Conservation (phyloP, 2,888 invertebrate species). For the Papilio protenor region DNA sequence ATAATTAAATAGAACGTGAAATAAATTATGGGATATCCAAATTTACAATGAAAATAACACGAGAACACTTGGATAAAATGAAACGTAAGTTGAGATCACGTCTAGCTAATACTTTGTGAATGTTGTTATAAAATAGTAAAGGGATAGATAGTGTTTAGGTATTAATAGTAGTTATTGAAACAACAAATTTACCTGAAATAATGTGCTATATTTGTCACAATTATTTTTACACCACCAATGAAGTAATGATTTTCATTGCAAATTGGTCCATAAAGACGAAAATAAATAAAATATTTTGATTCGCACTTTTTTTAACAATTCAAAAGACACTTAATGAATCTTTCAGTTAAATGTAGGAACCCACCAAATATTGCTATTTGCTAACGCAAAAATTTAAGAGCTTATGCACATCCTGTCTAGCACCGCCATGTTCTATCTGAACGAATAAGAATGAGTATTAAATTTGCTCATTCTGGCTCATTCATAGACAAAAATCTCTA, state of each 20-base stretch:
- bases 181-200: slow-evolving; percentile 75
- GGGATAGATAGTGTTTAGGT: slow-evolving; percentile 39
- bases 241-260: slow-evolving; percentile 82
- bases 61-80: slow-evolving; percentile 39
- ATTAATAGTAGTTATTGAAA: slow-evolving; percentile 55
- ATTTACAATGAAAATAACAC: slow-evolving; percentile 30
- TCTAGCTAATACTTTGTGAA: slow-evolving; percentile 48
- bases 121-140: slow-evolving; percentile 45
- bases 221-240: slow-evolving; percentile 83
- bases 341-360: slow-evolving; percentile 50
- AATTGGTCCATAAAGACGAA: slow-evolving; percentile 60
- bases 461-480: slow-evolving; percentile 46
- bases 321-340: slow-evolving; percentile 44
- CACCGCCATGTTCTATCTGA: slow-evolving; percentile 81
- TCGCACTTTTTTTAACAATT: slow-evolving; percentile 54
- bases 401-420: slow-evolving; percentile 80
- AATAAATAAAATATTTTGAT: slow-evolving; percentile 53
- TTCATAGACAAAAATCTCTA: slow-evolving; percentile 51
- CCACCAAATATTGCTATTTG: slow-evolving; percentile 63
- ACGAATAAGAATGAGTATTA: slow-evolving; percentile 54
- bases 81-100: slow-evolving; percentile 41
- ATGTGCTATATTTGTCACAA: slow-evolving; percentile 80
- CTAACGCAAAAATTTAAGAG: slow-evolving; percentile 75
- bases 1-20: slow-evolving; percentile 3
- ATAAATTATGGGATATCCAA: background rate